Evolutionary conservation across 2,113 vertebrate genomes (phyloP).

Genomic region (Nerophis lumbriciformis): DNA sequence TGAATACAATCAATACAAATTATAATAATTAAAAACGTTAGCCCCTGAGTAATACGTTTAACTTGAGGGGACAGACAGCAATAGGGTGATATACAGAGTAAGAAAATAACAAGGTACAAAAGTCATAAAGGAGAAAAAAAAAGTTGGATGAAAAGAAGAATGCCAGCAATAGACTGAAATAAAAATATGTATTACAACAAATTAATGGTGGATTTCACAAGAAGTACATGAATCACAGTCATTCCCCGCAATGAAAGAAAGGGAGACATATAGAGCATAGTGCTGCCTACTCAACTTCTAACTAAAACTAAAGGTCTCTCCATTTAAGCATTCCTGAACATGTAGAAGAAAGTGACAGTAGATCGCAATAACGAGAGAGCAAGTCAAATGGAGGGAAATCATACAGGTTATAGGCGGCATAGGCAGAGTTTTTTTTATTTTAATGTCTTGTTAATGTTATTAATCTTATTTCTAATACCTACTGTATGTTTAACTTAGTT

Average conservation of each 20-base stretch:
- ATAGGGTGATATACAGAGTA: constrained; percentile 1
- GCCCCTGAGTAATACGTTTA: background rate
- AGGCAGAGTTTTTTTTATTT: background rate
- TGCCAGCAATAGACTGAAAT: constrained; percentile 82
- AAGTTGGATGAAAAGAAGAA: constrained; percentile 34
- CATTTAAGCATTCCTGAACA: constrained; percentile 83
- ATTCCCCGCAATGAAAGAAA: constrained; percentile 79
- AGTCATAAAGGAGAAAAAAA: constrained; percentile 27
- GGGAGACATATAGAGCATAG: constrained; percentile 83
- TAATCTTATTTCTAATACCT: background rate
- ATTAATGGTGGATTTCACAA: constrained; percentile 92
- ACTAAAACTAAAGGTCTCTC: constrained; percentile 88
- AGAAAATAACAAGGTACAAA: constrained; percentile 5
- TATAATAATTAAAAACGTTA: background rate
- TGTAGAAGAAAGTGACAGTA: constrained; percentile 75
- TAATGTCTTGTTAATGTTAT: background rate
- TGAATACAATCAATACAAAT: background rate
- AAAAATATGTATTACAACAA: constrained; percentile 96
- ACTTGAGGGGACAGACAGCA: constrained; percentile 4
- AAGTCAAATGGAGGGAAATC: constrained; percentile 65
- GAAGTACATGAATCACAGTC: constrained; percentile 95
- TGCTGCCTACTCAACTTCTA: constrained; percentile 80
- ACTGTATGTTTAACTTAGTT: background rate
- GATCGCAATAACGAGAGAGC: constrained; percentile 74
- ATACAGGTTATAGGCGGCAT: constrained; percentile 5